Evolutionary conservation across 2,797 vertebrate species (phyloP), one percentile per base, ranked within the genome.

Genomic region (Chelidonichthys spinosus): DNA sequence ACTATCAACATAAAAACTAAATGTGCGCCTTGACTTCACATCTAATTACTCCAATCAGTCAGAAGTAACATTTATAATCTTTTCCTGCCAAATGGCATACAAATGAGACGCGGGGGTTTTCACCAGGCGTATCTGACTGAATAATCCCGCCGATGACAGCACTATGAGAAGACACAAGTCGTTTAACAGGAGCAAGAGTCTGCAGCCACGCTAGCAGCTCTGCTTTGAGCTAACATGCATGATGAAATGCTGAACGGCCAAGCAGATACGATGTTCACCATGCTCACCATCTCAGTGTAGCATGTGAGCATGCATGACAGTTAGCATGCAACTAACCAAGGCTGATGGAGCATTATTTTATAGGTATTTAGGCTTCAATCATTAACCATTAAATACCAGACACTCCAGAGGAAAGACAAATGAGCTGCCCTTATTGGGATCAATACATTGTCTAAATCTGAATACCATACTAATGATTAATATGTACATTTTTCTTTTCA

Each of bases 31-130:
- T 67, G 35, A 81, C 64, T 55, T 83, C 63, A 68, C 53, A 63
- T 74, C 13, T 73, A 55, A 79, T 83, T 55, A 40, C 37, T 69
- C 39, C 60, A 71, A 56, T 70, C 66, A 64, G 66, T 54, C 42
- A 25, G 54, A 75, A 49, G 50, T 59, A 61, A 62, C 15, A 54
- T 63, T 67, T 55, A 36, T 39, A 69, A 65, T 49, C 14, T 7
- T 6, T 25, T 63, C 11, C 50, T 49, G n/a, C 8, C 14, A 58
- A 55, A 82, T 67, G 54, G 32, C n/a, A 49, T 74, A 69, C 60
- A 52, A 76, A 79, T 60, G 62, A 61, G 35, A 66, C 15, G n/a
- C 13, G 15, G 2, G 58, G 42, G 50, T 40, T 52, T 65, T 18
- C 35, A 66, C 11, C 50, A 17, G 11, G 15, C 5, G 0, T 17